A percentile compares a stretch with the other conserved stretches of the same genome.
These are phyloP conservation scores for Nibea coibor DNA, from an alignment of 2,113 vertebrate species.

Conservation along the genomic window DNA sequence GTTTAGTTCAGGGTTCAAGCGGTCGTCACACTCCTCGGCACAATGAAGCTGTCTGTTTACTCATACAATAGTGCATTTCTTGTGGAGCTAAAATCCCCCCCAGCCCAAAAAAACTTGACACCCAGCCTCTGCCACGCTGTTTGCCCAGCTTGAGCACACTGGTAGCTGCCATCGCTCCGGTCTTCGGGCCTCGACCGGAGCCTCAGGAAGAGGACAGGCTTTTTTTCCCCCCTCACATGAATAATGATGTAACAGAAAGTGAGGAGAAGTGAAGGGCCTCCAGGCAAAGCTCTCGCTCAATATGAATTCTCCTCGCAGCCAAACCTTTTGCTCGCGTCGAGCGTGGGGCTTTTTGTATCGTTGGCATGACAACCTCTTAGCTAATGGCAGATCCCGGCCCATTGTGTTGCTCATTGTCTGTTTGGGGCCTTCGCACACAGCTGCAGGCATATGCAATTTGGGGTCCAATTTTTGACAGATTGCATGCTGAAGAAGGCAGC, in stretches of 20 bases:
- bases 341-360: constrained; percentile 53
- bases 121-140: constrained; percentile 21
- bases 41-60: constrained; percentile 57
- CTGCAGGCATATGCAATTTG: constrained; percentile 51
- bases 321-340: constrained; percentile 11
- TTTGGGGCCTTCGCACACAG: constrained; percentile 54
- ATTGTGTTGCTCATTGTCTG: constrained; percentile 63
- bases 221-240: constrained; percentile 16
- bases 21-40: constrained; percentile 30
- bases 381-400: constrained; percentile 53
- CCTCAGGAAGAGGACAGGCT: not conserved
- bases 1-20: constrained; percentile 55
- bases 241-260: constrained; percentile 50
- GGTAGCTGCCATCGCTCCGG: constrained; percentile 1
- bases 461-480: constrained; percentile 52
- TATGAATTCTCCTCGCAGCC: constrained; percentile 49
- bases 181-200: not conserved
- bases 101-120: constrained; percentile 13
- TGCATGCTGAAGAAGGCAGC: constrained; percentile 18
- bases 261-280: constrained; percentile 47
- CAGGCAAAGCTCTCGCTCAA: constrained; percentile 34
- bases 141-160: not conserved
- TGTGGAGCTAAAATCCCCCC: constrained; percentile 14
- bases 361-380: constrained; percentile 74
- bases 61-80: constrained; percentile 42